Conservation (phyloP, 2,888 invertebrate genomes). For the Dicranocentrus wangi region DNA sequence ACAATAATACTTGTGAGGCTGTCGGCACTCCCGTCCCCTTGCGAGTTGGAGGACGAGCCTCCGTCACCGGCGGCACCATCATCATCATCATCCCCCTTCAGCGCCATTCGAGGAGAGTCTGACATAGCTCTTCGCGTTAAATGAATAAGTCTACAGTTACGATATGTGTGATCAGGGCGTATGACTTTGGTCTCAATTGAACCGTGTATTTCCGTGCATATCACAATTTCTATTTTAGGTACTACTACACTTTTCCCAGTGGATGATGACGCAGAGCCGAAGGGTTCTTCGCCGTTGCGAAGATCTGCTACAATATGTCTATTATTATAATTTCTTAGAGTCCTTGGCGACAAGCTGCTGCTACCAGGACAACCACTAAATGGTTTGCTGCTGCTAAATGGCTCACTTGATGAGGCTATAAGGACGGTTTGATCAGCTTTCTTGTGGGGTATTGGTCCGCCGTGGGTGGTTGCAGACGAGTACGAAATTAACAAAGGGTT, state of each 20-base stretch:
- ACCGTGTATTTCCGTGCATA: conserved; percentile 59
- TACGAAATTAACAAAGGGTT: neutral
- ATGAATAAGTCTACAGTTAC: conserved; percentile 10
- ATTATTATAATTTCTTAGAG: too few species aligned
- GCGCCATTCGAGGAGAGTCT: conserved; percentile 22
- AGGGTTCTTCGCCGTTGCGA: too few species aligned
- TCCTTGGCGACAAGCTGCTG: too few species aligned
- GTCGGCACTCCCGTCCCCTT: conserved; percentile 15
- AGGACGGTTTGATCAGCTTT: conserved; percentile 9
- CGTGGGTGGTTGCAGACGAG: neutral
- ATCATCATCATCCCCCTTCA: too few species aligned
- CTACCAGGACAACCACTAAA: too few species aligned
- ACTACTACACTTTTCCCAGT: conserved; percentile 48
- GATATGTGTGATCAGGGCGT: conserved; percentile 34
- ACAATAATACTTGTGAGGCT: conserved; percentile 52
- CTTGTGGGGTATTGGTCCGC: neutral
- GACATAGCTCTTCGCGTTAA: conserved; percentile 49
- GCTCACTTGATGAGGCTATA: conserved; percentile 1
- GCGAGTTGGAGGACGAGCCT: neutral
- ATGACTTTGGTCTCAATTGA: conserved; percentile 58
- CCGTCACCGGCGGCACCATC: neutral
- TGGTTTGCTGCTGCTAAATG: neutral
- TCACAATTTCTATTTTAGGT: conserved; percentile 63
- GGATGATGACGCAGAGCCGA: conserved; percentile 12
- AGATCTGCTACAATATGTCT: too few species aligned